Conservation (phyloP, 2,797 vertebrate genomes). For the Moxostoma hubbsi region DNA sequence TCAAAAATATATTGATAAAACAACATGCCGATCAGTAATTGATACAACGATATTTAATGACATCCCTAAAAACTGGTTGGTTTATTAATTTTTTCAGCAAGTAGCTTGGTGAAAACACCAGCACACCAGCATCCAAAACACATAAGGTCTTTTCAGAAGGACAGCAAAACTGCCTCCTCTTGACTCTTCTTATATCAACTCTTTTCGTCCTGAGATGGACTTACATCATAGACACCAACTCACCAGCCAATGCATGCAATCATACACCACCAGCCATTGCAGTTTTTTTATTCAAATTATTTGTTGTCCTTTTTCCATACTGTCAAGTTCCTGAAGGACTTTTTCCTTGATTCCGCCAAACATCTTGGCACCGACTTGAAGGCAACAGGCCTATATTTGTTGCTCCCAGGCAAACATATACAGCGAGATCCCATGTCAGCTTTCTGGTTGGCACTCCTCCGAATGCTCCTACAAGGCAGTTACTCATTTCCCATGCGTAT, state of each 20-base stretch:
- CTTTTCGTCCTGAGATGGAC: conserved; percentile 7
- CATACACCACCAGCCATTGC: conserved; percentile 15
- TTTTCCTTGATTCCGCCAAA: conserved; percentile 40
- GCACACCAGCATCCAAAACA: no score
- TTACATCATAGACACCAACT: conserved; percentile 29
- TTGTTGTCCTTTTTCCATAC: conserved; percentile 37
- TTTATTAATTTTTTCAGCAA: no score
- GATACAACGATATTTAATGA: no score
- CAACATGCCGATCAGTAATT: no score
- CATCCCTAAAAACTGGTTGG: no score
- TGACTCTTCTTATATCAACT: conserved; percentile 22
- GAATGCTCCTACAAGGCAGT: conserved; percentile 57
- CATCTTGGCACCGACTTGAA: conserved; percentile 28
- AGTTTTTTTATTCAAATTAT: conserved; percentile 25
- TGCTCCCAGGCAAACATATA: conserved; percentile 32
- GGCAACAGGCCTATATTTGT: conserved; percentile 28
- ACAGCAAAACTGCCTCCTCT: neutral
- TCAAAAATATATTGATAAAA: no score
- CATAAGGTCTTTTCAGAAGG: no score
- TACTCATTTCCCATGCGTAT: conserved; percentile 69
- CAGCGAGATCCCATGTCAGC: conserved; percentile 52
- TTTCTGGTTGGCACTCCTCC: conserved; percentile 35
- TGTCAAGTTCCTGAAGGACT: conserved; percentile 22
- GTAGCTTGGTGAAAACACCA: no score
- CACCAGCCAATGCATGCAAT: conserved; percentile 20